Evolutionary conservation across 2,888 invertebrate genomes (phyloP).

Genomic region (Phengaris arion): DNA sequence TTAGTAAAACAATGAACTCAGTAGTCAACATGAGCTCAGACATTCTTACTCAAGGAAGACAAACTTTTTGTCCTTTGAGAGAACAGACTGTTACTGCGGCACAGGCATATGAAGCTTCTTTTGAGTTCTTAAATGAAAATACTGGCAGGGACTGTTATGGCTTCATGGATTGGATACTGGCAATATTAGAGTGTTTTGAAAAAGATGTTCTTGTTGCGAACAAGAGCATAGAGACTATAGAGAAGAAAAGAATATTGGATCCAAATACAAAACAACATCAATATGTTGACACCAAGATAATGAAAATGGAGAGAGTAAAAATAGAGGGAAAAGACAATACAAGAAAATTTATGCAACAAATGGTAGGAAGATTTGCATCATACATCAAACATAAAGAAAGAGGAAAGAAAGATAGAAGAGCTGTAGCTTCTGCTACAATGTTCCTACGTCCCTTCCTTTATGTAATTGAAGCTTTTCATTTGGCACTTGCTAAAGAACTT

Average conservation of each 20-base stretch:
- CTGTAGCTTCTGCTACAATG: conserved; percentile 35
- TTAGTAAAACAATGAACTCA: background rate
- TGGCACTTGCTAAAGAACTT: conserved; percentile 32
- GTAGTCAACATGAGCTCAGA: background rate
- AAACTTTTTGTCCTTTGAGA: background rate
- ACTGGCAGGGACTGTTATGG: too few species aligned
- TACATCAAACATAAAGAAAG: conserved; percentile 35
- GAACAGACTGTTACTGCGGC: background rate
- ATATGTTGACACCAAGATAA: background rate
- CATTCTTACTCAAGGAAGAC: background rate
- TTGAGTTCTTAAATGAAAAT: background rate
- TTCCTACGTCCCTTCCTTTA: conserved; percentile 30
- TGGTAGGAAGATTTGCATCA: conserved; percentile 23
- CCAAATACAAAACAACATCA: too few species aligned
- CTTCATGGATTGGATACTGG: too few species aligned
- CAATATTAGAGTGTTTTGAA: too few species aligned
- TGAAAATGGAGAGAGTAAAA: background rate
- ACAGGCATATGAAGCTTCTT: background rate
- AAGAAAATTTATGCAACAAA: conserved; percentile 12
- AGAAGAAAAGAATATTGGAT: too few species aligned
- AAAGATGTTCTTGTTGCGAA: too few species aligned
- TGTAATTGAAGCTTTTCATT: conserved; percentile 31
- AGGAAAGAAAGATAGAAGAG: conserved; percentile 37
- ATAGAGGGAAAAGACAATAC: background rate
- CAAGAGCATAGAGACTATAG: too few species aligned